phyloP scores from a whole-genome alignment of 2,888 invertebrate genomes.

The Parapristionchus giblindavisi region DNA sequence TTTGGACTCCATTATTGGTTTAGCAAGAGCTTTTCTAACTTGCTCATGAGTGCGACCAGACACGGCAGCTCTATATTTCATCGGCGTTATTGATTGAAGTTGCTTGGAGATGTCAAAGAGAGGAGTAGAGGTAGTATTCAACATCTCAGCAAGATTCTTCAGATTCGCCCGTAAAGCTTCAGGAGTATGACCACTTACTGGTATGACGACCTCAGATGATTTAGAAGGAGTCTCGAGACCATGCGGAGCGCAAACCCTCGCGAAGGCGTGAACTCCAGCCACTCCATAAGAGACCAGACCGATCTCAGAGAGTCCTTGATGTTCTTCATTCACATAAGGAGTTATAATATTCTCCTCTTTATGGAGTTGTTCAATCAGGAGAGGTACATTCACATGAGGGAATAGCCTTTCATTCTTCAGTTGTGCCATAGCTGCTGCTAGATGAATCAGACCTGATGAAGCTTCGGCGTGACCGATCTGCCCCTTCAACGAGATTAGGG shows the following conservation, averaged over 20 bases:
- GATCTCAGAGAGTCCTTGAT: conserved; percentile 35
- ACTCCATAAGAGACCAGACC: conserved; percentile 52
- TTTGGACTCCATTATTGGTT: neutral
- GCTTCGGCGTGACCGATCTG: conserved; percentile 54
- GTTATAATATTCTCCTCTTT: conserved; percentile 38
- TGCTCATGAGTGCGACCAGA: conserved; percentile 44
- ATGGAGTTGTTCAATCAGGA: conserved; percentile 44
- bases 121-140: conserved; percentile 39
- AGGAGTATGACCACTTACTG: conserved; percentile 48
- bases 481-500: conserved; percentile 44
- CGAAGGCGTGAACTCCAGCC: conserved; percentile 50
- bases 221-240: neutral
- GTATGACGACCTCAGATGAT: conserved; percentile 40
- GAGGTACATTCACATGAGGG: conserved; percentile 45
- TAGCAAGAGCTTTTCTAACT: conserved; percentile 39
- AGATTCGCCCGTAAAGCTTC: conserved; percentile 41
- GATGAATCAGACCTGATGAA: conserved; percentile 50
- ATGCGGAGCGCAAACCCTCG: conserved; percentile 32
- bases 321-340: conserved; percentile 49
- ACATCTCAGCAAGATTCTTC: conserved; percentile 41
- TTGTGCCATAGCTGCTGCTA: conserved; percentile 44
- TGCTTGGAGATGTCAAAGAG: conserved; percentile 45
- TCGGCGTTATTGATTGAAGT: conserved; percentile 46
- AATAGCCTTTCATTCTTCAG: conserved; percentile 42
- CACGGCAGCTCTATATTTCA: conserved; percentile 46